Percentiles rank a stretch among this genome's conserved stretches.
Conservation (phyloP, 2,113 vertebrate genomes). For the Silurus glanis region DNA sequence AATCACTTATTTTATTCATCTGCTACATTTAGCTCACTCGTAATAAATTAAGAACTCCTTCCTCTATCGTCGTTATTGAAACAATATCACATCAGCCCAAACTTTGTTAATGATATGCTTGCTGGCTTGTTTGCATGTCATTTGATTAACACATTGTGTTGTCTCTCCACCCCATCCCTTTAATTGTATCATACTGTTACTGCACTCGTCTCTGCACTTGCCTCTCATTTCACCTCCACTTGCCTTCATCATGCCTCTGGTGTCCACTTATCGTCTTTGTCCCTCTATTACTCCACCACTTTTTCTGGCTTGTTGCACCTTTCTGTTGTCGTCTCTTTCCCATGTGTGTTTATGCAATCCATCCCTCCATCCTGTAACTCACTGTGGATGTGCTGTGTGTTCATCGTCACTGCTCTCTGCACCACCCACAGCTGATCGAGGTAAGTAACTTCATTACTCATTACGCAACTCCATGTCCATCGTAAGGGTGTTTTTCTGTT, state of each 20-base stretch:
- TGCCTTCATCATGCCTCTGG: conserved; percentile 9
- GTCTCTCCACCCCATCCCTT: conserved; percentile 70
- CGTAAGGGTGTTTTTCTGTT: background rate
- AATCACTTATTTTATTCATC: background rate
- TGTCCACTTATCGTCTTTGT: background rate
- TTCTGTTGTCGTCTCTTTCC: conserved; percentile 8
- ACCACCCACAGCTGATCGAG: conserved; percentile 77
- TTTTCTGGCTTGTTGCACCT: conserved; percentile 39
- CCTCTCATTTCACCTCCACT: conserved; percentile 13
- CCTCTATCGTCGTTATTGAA: conserved; percentile 2
- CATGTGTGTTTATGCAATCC: conserved; percentile 33
- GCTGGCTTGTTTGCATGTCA: conserved; percentile 66
- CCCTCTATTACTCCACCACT: background rate
- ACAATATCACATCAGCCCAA: background rate
- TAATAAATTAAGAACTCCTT: background rate
- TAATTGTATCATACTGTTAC: conserved; percentile 42
- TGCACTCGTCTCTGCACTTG: conserved; percentile 38
- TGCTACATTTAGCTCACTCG: background rate
- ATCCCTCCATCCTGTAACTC: conserved; percentile 47
- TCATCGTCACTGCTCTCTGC: conserved; percentile 72
- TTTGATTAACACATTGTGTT: conserved; percentile 73
- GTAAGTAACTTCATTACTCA: conserved; percentile 66
- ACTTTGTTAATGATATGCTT: conserved; percentile 38
- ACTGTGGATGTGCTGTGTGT: conserved; percentile 75
- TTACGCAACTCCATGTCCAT: conserved; percentile 9